phyloP scores from a whole-genome alignment of 2,113 vertebrate genomes.

The Tetrao urogallus region DNA sequence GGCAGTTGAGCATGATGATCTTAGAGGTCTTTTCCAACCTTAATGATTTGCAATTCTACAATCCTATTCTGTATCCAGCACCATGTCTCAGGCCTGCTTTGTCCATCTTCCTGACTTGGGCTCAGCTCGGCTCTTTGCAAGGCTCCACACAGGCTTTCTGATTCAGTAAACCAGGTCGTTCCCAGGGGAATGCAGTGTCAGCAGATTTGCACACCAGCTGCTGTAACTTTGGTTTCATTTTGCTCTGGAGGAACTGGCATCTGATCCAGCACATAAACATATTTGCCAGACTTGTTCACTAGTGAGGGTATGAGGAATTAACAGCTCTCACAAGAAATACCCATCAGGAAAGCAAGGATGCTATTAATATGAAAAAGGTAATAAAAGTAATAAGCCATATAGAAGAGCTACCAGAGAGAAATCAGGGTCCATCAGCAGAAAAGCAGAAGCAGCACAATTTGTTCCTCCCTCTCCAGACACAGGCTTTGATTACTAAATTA shows the following conservation, averaged over 20 bases:
- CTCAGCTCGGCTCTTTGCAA: not conserved
- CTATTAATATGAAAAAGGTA: conserved; percentile 26
- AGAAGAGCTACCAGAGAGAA: not conserved
- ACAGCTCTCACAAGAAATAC: conserved; percentile 36
- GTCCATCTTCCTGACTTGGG: not conserved
- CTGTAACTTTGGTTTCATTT: conserved; percentile 4
- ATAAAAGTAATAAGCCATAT: not conserved
- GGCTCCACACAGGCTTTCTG: not conserved
- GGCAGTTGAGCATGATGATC: too few relatives aligned
- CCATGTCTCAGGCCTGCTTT: not conserved
- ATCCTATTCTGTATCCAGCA: not conserved
- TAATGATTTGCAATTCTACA: too few relatives aligned
- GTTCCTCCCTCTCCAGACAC: not conserved
- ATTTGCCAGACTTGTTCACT: not conserved
- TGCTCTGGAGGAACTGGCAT: not conserved
- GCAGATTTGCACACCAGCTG: conserved; percentile 14
- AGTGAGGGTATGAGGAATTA: conserved; percentile 22
- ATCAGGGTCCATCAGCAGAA: not conserved
- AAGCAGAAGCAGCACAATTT: not conserved
- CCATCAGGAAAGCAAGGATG: conserved; percentile 9
- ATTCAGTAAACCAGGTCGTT: not conserved
- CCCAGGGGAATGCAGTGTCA: not conserved
- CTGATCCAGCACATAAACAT: not conserved
- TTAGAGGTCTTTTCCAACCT: too few relatives aligned
- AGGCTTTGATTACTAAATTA: not conserved